Base-by-base conservation (phyloP, 2,888 invertebrate genomes). In the Drosophila anceps region DNA sequence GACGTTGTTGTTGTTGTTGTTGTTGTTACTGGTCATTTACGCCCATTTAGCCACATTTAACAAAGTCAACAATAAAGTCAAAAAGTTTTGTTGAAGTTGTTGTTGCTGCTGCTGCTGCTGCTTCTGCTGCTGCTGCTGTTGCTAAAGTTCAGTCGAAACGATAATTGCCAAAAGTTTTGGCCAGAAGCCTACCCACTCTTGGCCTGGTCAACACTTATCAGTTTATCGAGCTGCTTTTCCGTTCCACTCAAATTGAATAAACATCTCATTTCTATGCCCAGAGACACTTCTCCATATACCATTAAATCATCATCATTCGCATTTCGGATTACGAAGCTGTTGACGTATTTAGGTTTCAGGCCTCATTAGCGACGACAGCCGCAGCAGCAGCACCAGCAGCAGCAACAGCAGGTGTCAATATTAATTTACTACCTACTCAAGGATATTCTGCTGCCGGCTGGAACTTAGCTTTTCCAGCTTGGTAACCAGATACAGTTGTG, bases 21-120 rank as follows among this genome's bases (percentile, higher is more conserved):
- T 79, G 71, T 44, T 68, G 62, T 44, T 68, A 60, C 77, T 81
- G 86, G 88, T 81, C 90, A 86, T 90, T 86, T 88, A 88, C 90
- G 86, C 73, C 83, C 88, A 90, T 87, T 90, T 90, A 87, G 85
- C 81, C 76, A 74, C 85, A 89, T 88, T 88, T 90, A 85, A 85
- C 83, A 80, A 90, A 90, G 83, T 86, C 85, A 90, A 90, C 85
- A 90, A 85, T 76, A 78, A 85, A 90, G 86, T 81, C 83, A 76
- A 76, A 85, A 90, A 90, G 48, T 78, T 75, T 67, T 55, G 48
- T 37, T 51, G 35, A 54, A 68, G 51, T 53, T 53, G 35, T 53
- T 51, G 51, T 24, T 50, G 48, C n/a, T 31, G 55, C 27, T 51
- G 39, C 37, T 37, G 37, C 6, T 5, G 35, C 35, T 41, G 39